Evolutionary conservation across 1,140 invertebrate genomes (phyloP).

Genomic region (Linepithema humile): DNA sequence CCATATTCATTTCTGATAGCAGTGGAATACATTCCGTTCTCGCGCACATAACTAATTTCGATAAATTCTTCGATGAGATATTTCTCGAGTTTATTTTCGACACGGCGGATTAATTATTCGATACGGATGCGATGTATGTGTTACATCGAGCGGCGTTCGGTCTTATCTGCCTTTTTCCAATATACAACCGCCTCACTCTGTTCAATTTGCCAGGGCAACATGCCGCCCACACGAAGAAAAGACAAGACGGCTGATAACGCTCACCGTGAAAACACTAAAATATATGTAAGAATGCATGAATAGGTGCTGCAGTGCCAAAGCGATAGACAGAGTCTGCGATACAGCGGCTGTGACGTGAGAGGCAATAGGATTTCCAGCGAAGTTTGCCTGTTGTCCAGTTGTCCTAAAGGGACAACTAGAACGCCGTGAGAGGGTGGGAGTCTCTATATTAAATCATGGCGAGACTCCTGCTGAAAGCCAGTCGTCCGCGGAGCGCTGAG

Average conservation of each 20-base stretch:
- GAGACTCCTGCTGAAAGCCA: conserved; percentile 78
- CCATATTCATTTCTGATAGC: neutral
- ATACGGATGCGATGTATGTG: conserved; percentile 1
- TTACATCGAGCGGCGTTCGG: conserved; percentile 21
- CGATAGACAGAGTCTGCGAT: conserved; percentile 10
- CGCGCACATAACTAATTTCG: conserved; percentile 11
- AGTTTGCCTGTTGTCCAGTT: conserved; percentile 40
- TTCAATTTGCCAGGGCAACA: conserved; percentile 31
- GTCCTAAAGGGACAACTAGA: conserved; percentile 71
- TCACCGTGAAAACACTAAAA: conserved; percentile 22
- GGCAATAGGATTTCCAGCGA: conserved; percentile 28
- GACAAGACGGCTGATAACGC: conserved; percentile 5
- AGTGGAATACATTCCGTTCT: neutral
- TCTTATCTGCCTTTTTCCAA: conserved; percentile 24
- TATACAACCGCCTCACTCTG: neutral
- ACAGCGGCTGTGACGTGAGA: conserved; percentile 17
- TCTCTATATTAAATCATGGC: conserved; percentile 83
- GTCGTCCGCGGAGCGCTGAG: conserved; percentile 77
- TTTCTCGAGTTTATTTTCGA: conserved; percentile 27
- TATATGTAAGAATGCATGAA: conserved; percentile 29
- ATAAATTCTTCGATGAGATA: conserved; percentile 20
- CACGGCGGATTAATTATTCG: conserved; percentile 23
- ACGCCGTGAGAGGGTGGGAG: conserved; percentile 77
- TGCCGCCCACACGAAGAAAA: conserved; percentile 26
- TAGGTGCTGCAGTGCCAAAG: neutral